Evolutionary conservation across 1,140 invertebrate species (phyloP).

Genomic region (Camponotus pennsylvanicus): DNA sequence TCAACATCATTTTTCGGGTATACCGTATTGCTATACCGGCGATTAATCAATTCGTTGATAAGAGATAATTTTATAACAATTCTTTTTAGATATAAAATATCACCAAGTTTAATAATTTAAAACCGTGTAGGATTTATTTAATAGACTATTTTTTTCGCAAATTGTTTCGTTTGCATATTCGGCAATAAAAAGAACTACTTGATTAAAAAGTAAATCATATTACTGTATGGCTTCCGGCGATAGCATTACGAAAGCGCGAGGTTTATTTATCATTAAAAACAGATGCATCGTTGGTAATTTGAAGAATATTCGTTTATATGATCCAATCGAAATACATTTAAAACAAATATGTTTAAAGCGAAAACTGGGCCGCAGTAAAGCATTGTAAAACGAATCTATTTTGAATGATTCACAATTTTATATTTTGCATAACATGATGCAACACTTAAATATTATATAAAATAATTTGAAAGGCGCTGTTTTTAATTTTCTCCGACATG

Average conservation of each 20-base stretch:
- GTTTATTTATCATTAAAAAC: conserved; percentile 66
- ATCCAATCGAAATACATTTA: not conserved
- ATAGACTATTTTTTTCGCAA: not conserved
- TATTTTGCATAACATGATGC: not conserved
- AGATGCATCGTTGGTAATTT: conserved; percentile 27
- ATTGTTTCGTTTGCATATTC: conserved; percentile 27
- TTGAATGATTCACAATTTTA: not conserved
- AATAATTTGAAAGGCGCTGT: not conserved
- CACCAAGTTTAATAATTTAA: not conserved
- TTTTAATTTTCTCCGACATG: not conserved
- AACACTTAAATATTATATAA: not conserved
- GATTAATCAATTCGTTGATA: not conserved
- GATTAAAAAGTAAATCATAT: conserved; percentile 55
- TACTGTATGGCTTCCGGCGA: conserved; percentile 24
- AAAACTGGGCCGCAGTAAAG: not conserved
- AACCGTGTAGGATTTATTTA: conserved; percentile 19
- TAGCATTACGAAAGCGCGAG: conserved; percentile 41
- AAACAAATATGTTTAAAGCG: not conserved
- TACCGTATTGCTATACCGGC: too few species aligned
- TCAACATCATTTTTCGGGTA: not conserved
- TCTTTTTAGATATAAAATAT: not conserved
- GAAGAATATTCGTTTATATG: not conserved
- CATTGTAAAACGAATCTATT: not conserved
- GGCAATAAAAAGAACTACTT: conserved; percentile 21
- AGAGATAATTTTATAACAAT: not conserved